Percentiles rank a stretch among this genome's conserved stretches.
phyloP scores from a whole-genome alignment of 2,888 invertebrate species.

The Masnerella sp. region DNA sequence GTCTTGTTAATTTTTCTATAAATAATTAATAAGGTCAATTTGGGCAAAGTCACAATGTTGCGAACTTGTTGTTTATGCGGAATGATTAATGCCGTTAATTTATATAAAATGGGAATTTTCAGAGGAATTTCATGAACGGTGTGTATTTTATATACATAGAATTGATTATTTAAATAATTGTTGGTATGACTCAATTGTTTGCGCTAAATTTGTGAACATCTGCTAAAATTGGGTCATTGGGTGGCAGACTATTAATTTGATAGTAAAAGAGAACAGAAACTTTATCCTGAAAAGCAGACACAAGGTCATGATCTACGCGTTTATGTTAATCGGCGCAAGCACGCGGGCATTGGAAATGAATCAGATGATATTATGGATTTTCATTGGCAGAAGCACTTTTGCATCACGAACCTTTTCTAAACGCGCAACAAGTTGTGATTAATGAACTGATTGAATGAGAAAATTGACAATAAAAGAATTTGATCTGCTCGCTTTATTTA shows the following conservation, averaged over 20 bases:
- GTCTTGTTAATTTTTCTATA: slow-evolving; percentile 26
- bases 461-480: slow-evolving; percentile 16
- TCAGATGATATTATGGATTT: slow-evolving; percentile 34
- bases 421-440: slow-evolving; percentile 23
- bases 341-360: slow-evolving; percentile 28
- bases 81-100: too few species aligned
- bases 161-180: too few species aligned
- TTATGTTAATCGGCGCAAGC: slow-evolving; percentile 34
- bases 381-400: slow-evolving; percentile 18
- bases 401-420: background rate
- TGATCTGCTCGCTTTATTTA: too few species aligned
- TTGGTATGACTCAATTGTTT: slow-evolving; percentile 19
- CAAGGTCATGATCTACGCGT: slow-evolving; percentile 49
- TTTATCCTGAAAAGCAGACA: slow-evolving; percentile 47
- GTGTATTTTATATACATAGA: too few species aligned
- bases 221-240: slow-evolving; percentile 44
- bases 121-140: too few species aligned
- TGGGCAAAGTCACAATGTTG: too few species aligned
- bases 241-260: slow-evolving; percentile 53
- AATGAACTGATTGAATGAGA: slow-evolving; percentile 5
- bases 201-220: slow-evolving; percentile 2
- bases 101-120: too few species aligned
- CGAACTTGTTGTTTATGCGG: too few species aligned
- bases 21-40: slow-evolving; percentile 30
- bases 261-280: slow-evolving; percentile 44